Evolutionary conservation across 1,140 invertebrate genomes (phyloP).

Genomic region (Drosophila cardini): DNA sequence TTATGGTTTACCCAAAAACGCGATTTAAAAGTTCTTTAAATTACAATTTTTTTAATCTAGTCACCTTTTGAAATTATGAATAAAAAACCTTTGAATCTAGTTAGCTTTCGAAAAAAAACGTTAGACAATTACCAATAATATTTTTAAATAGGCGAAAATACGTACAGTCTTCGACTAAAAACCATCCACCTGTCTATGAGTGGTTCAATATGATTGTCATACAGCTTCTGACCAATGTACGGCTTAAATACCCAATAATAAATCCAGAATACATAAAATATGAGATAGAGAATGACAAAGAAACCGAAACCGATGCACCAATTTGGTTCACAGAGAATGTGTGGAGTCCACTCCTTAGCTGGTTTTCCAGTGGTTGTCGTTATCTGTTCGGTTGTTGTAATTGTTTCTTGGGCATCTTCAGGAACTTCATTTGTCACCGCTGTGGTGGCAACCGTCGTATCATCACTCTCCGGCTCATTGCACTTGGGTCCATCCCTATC

Average conservation of each 20-base stretch:
- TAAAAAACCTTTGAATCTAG: no score
- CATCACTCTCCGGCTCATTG: background rate
- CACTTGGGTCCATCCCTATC: background rate
- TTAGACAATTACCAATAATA: no score
- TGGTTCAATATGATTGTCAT: conserved; percentile 29
- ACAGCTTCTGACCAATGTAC: conserved; percentile 36
- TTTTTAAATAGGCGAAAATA: background rate
- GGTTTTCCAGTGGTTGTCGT: background rate
- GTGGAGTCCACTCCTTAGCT: background rate
- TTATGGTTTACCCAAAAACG: no score
- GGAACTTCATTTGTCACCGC: no score
- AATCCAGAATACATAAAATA: conserved; percentile 52
- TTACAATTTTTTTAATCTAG: no score
- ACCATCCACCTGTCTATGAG: conserved; percentile 44
- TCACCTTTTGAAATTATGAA: no score
- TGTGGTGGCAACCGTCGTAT: no score
- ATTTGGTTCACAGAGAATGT: conserved; percentile 34
- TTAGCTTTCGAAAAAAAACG: no score
- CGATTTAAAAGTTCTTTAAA: no score
- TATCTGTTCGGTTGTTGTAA: background rate
- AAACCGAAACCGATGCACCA: conserved; percentile 58
- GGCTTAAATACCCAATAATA: conserved; percentile 59
- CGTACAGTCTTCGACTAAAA: conserved; percentile 48
- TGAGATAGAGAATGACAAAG: background rate
- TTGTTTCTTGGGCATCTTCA: background rate